Evolutionary conservation across 2,888 invertebrate genomes (phyloP).

Genomic region (Tipula confusa): DNA sequence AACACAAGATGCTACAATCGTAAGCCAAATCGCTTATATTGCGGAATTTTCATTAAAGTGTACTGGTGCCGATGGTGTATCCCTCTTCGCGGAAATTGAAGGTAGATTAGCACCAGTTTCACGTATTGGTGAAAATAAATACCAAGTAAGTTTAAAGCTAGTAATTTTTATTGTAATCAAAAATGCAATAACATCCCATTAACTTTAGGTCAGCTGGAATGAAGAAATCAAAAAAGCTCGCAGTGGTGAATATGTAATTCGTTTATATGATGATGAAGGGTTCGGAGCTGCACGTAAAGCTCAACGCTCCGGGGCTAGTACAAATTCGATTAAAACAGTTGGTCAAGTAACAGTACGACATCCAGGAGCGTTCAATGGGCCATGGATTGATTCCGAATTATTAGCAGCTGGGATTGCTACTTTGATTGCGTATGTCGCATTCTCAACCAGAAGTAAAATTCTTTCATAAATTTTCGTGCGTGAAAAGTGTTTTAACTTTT

Average conservation of each 20-base stretch:
- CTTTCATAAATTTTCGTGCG: constrained; percentile 55
- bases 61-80: constrained; percentile 62
- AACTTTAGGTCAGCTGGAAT: constrained; percentile 81
- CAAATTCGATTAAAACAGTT: constrained; percentile 60
- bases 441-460: constrained; percentile 76
- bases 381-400: constrained; percentile 89
- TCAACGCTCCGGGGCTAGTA: constrained; percentile 64
- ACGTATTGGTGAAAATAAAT: constrained; percentile 69
- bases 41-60: constrained; percentile 86
- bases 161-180: background rate
- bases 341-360: constrained; percentile 66
- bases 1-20: constrained; percentile 86
- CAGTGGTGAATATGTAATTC: constrained; percentile 74
- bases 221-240: constrained; percentile 79
- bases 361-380: constrained; percentile 81
- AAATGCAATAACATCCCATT: background rate
- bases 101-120: constrained; percentile 83
- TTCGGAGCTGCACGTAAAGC: constrained; percentile 82
- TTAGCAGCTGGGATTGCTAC: constrained; percentile 75
- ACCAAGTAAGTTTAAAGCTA: constrained; percentile 63
- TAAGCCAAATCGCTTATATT: constrained; percentile 85
- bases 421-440: constrained; percentile 80
- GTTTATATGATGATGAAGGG: constrained; percentile 88
- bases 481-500: background rate
- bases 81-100: constrained; percentile 84